Conservation (phyloP, 2,888 invertebrate genomes). For the Rhingia campestris region DNA sequence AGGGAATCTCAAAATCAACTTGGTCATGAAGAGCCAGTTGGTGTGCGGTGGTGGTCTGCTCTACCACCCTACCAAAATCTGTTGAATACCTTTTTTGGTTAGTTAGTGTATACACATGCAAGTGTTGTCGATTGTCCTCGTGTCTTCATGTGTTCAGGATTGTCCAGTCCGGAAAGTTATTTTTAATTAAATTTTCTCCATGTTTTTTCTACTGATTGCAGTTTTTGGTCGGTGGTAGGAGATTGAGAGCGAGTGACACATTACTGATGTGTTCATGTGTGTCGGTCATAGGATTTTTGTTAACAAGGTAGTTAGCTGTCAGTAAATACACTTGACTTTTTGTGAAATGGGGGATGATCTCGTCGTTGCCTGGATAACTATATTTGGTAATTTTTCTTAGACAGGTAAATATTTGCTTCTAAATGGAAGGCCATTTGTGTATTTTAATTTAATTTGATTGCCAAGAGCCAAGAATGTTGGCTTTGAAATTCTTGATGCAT, state of each 20-base stretch:
- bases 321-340: constrained; percentile 64
- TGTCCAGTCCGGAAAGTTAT: constrained; percentile 56
- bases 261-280: constrained; percentile 69
- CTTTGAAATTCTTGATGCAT: constrained; percentile 47
- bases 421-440: constrained; percentile 51
- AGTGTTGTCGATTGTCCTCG: constrained; percentile 23
- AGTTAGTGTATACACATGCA: constrained; percentile 30
- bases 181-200: constrained; percentile 70
- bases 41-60: constrained; percentile 9
- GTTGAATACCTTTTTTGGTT: constrained; percentile 47
- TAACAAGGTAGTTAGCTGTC: constrained; percentile 49
- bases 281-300: constrained; percentile 58
- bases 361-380: constrained; percentile 36
- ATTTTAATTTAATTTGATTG: constrained; percentile 69
- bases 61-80: constrained; percentile 28
- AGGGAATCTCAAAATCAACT: constrained; percentile 51
- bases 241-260: constrained; percentile 33
- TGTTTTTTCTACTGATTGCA: constrained; percentile 73
- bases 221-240: constrained; percentile 25
- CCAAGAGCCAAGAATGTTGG: constrained; percentile 50
- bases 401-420: constrained; percentile 66
- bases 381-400: constrained; percentile 39
- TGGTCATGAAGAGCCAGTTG: constrained; percentile 5
- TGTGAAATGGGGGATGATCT: constrained; percentile 23
- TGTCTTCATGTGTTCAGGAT: not conserved